These are phyloP conservation scores for Yponomeuta sedellus DNA, from an alignment of 2,888 invertebrate genomes.

Conservation along the genomic window DNA sequence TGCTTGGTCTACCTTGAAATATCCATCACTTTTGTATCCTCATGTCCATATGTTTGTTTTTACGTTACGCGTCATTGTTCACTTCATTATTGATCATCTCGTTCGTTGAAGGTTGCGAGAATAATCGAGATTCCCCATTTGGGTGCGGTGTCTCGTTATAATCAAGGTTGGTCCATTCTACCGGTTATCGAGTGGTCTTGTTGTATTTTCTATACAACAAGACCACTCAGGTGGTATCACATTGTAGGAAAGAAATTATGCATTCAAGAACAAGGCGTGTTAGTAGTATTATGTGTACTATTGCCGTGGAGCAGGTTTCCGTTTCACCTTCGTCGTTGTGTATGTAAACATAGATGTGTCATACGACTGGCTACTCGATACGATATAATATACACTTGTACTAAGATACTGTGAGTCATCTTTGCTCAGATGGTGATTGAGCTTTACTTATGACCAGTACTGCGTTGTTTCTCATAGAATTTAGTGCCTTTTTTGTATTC, in stretches of 20 bases:
- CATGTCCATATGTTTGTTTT: not conserved
- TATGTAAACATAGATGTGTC: not conserved
- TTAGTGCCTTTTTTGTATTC: not conserved
- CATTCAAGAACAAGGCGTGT: not conserved
- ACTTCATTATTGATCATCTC: not conserved
- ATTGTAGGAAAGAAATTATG: not conserved
- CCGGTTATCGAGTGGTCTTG: not conserved
- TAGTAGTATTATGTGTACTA: not conserved
- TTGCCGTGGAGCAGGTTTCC: not conserved
- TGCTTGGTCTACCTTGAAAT: too few relatives aligned
- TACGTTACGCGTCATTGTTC: not conserved
- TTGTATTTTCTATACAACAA: not conserved
- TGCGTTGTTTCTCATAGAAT: not conserved
- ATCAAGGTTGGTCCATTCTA: not conserved
- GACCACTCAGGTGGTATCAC: not conserved
- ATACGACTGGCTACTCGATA: not conserved
- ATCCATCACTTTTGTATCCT: not conserved
- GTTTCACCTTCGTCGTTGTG: not conserved
- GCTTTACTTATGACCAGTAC: slow-evolving; percentile 13
- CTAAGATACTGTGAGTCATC: slow-evolving; percentile 6
- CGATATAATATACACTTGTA: not conserved
- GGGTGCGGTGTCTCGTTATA: slow-evolving; percentile 5
- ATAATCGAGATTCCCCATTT: slow-evolving; percentile 4
- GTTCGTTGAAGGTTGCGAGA: not conserved
- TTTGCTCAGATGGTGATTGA: slow-evolving; percentile 2